phyloP scores from a whole-genome alignment of 2,888 invertebrate species.

The Geotrupes spiniger region DNA sequence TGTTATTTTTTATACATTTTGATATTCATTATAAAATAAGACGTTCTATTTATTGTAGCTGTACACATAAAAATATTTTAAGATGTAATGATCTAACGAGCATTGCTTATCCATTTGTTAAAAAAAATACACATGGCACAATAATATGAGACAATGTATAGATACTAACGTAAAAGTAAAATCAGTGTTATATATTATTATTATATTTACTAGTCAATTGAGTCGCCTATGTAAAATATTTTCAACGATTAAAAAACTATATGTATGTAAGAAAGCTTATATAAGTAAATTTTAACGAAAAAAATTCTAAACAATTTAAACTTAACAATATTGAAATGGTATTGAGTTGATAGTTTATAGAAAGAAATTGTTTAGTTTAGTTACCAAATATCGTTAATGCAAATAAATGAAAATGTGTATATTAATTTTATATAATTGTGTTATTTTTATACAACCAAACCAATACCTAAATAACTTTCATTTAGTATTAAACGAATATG shows the following conservation, averaged over 20 bases:
- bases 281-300: constrained; percentile 20
- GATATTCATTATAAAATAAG: constrained; percentile 5
- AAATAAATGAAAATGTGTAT: not conserved
- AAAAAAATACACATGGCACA: constrained; percentile 46
- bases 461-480: not conserved
- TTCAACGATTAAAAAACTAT: constrained; percentile 26
- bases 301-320: constrained; percentile 1
- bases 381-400: constrained; percentile 6
- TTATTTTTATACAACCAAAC: not conserved
- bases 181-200: constrained; percentile 36
- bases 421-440: not conserved
- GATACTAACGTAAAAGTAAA: constrained; percentile 41
- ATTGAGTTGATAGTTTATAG: no score
- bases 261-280: constrained; percentile 26
- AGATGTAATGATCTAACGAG: not conserved
- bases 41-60: constrained; percentile 15
- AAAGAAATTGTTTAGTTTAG: constrained; percentile 19
- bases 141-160: constrained; percentile 52
- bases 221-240: constrained; percentile 39
- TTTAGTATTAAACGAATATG: constrained; percentile 1
- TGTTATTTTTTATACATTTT: no score
- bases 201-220: constrained; percentile 49
- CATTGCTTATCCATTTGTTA: constrained; percentile 40
- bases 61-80: not conserved
- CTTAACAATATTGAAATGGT: no score